Evolutionary conservation across 64 coral and sea anemone species (phyloP).

Genomic region (Cladopsammia gracilis): DNA sequence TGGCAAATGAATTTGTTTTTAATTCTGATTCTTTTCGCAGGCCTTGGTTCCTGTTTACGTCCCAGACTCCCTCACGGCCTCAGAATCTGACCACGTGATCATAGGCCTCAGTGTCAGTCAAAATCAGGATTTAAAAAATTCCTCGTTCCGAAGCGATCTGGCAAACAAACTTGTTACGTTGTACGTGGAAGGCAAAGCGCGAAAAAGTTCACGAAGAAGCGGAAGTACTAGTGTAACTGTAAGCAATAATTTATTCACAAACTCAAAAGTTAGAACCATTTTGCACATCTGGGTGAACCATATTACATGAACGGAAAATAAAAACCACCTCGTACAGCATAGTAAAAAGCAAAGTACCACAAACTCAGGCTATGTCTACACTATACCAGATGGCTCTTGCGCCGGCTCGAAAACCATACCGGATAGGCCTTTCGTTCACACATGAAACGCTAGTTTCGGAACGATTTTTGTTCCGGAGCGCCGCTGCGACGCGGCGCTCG

Average conservation of each 20-base stretch:
- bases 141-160: slow-evolving; percentile 47
- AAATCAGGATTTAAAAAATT: slow-evolving; percentile 39
- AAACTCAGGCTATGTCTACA: too few species aligned
- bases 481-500: too few species aligned
- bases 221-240: slow-evolving; percentile 88
- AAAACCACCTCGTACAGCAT: too few species aligned
- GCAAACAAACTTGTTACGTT: slow-evolving; percentile 78
- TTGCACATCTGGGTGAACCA: too few species aligned
- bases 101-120: slow-evolving; percentile 38
- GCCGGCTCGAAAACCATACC: too few species aligned
- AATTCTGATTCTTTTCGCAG: slow-evolving; percentile 12
- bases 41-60: slow-evolving; percentile 81
- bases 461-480: too few species aligned
- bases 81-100: slow-evolving; percentile 60
- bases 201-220: slow-evolving; percentile 27
- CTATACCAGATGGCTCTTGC: too few species aligned
- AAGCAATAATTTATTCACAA: not conserved
- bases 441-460: too few species aligned
- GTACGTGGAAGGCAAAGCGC: slow-evolving; percentile 72
- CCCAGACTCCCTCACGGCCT: slow-evolving; percentile 63
- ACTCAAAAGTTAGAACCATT: too few species aligned
- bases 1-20: not conserved
- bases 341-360: too few species aligned
- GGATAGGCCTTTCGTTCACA: too few species aligned
- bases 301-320: too few species aligned